Conservation (phyloP, 2,113 vertebrate species). For the Sarotherodon lohbergeri region DNA sequence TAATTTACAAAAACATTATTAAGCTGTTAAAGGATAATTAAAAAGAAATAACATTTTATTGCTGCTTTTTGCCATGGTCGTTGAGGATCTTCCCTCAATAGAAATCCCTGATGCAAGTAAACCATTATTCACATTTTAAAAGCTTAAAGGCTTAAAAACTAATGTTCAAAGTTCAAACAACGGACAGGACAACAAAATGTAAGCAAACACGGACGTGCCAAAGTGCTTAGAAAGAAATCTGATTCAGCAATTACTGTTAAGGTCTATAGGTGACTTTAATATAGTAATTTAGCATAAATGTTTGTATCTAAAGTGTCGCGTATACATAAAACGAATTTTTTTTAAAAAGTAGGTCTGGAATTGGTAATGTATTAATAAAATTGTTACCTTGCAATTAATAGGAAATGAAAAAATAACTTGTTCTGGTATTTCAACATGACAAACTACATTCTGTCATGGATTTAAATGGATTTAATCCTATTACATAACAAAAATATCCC, state of each 20-base stretch:
- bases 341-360: fast-evolving
- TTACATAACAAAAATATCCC: background rate
- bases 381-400: background rate
- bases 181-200: background rate
- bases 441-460: background rate
- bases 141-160: background rate
- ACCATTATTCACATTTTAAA: background rate
- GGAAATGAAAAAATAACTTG: background rate
- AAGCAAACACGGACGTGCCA: background rate
- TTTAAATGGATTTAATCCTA: background rate
- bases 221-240: background rate
- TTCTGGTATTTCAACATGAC: background rate
- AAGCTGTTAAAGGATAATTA: background rate
- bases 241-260: background rate
- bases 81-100: background rate
- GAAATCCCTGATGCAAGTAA: background rate
- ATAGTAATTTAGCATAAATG: background rate
- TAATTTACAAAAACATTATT: background rate
- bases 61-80: background rate
- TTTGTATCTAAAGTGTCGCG: background rate
- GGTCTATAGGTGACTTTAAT: background rate
- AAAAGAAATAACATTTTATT: background rate
- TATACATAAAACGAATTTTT: fast-evolving
- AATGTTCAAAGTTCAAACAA: background rate
- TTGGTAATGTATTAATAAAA: background rate